A percentile compares a stretch with the other conserved stretches of the same genome.
These are phyloP conservation scores for Bubo scandiacus DNA, from an alignment of 2,113 vertebrate genomes.

Conservation along the genomic window DNA sequence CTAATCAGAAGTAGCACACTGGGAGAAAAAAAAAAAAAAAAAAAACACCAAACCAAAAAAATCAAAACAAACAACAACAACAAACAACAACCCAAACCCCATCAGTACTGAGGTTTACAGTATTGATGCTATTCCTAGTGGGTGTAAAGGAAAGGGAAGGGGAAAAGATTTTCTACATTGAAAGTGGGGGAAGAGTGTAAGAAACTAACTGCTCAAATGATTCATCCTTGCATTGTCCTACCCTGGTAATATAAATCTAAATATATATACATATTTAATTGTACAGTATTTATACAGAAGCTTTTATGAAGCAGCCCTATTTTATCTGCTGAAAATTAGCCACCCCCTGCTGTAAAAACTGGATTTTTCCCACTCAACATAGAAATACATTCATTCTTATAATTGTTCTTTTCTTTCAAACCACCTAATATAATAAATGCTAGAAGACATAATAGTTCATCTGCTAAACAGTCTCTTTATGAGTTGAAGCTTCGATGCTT, in stretches of 20 bases:
- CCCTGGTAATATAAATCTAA: neutral
- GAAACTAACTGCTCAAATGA: neutral
- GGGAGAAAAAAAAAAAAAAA: neutral
- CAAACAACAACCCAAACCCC: neutral
- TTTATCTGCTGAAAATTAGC: conserved; percentile 61
- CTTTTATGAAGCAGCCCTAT: neutral
- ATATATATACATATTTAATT: conserved; percentile 46
- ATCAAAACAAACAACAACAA: neutral
- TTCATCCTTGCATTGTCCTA: conserved; percentile 30
- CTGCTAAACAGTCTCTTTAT: conserved; percentile 62
- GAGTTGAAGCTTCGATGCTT: conserved; percentile 55
- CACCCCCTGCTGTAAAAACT: conserved; percentile 57
- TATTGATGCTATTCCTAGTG: neutral
- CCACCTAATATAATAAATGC: conserved; percentile 64
- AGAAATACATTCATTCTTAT: conserved; percentile 65
- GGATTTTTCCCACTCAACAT: neutral
- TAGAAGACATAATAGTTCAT: conserved; percentile 35
- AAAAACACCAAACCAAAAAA: neutral
- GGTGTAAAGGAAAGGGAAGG: neutral
- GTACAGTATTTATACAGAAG: conserved; percentile 25
- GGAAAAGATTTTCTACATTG: neutral
- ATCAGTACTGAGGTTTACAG: neutral
- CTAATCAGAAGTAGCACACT: conserved; percentile 39
- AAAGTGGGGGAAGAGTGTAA: neutral
- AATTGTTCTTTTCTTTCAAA: conserved; percentile 71